Evolutionary conservation across 2,888 invertebrate species (phyloP).

Genomic region (Polydrusus cervinus): DNA sequence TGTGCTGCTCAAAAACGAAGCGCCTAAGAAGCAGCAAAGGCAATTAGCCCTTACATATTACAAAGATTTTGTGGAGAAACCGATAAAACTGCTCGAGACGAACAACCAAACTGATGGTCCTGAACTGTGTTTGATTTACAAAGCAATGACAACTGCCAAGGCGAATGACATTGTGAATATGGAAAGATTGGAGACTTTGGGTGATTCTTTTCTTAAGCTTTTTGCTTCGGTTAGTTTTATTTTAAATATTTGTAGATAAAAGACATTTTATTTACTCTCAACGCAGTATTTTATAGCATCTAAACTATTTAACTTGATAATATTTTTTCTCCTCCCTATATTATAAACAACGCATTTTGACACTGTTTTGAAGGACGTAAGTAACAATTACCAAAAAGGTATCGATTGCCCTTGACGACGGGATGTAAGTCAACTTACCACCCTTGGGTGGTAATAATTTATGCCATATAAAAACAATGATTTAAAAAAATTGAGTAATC

Average conservation of each 20-base stretch:
- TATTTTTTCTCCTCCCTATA: too few species aligned
- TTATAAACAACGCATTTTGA: too few species aligned
- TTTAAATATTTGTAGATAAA: not conserved
- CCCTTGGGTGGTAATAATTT: too few species aligned
- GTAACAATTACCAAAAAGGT: too few species aligned
- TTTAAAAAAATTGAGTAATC: too few species aligned
- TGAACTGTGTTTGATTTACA: constrained; percentile 71
- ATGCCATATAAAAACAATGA: too few species aligned
- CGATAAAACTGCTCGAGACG: constrained; percentile 55
- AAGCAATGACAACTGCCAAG: constrained; percentile 82
- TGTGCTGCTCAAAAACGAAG: constrained; percentile 53
- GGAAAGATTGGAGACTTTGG: constrained; percentile 90
- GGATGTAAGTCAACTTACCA: too few species aligned
- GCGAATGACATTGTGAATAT: constrained; percentile 85
- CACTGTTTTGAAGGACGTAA: too few species aligned
- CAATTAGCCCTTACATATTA: constrained; percentile 63
- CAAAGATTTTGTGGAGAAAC: constrained; percentile 59
- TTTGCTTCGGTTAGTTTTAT: constrained; percentile 75
- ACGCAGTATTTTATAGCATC: too few species aligned
- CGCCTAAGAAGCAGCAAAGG: constrained; percentile 30
- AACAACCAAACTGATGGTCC: constrained; percentile 68
- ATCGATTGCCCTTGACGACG: too few species aligned
- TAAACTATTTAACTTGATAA: too few species aligned
- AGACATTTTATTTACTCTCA: too few species aligned
- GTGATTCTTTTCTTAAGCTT: constrained; percentile 92